Evolutionary conservation across 1,140 invertebrate species (phyloP).

Genomic region (Prorops nasuta): DNA sequence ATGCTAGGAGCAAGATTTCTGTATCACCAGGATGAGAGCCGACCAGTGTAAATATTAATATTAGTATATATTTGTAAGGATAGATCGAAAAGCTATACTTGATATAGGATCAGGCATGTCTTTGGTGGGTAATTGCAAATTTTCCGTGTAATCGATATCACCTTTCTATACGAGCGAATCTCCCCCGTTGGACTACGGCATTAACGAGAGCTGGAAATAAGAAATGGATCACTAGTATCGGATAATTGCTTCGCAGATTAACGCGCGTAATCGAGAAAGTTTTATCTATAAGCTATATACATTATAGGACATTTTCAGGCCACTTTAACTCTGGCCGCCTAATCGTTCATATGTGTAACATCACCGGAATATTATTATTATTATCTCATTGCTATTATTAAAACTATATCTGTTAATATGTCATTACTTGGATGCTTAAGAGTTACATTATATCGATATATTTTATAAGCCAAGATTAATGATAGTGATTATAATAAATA

Average conservation of each 20-base stretch:
- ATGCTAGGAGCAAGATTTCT: background rate
- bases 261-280: slow-evolving; percentile 22
- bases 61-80: slow-evolving; percentile 12
- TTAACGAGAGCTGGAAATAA: too few species aligned
- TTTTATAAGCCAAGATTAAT: slow-evolving; percentile 47
- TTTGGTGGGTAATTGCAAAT: slow-evolving; percentile 1
- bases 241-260: slow-evolving; percentile 14
- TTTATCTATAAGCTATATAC: slow-evolving; percentile 17
- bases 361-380: slow-evolving; percentile 5
- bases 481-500: slow-evolving; percentile 43
- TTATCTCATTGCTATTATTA: slow-evolving; percentile 16
- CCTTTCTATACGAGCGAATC: slow-evolving; percentile 7
- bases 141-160: slow-evolving; percentile 7
- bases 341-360: background rate
- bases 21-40: background rate
- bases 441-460: slow-evolving; percentile 27
- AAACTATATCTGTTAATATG: slow-evolving; percentile 26
- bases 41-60: slow-evolving; percentile 15
- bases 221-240: too few species aligned
- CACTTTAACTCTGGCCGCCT: background rate
- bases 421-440: slow-evolving; percentile 37
- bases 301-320: background rate
- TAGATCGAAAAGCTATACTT: too few species aligned
- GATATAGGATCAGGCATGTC: too few species aligned
- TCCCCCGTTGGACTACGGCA: too few species aligned